Conservation (phyloP, 2,888 invertebrate species). For the Odontocolon sp. region DNA sequence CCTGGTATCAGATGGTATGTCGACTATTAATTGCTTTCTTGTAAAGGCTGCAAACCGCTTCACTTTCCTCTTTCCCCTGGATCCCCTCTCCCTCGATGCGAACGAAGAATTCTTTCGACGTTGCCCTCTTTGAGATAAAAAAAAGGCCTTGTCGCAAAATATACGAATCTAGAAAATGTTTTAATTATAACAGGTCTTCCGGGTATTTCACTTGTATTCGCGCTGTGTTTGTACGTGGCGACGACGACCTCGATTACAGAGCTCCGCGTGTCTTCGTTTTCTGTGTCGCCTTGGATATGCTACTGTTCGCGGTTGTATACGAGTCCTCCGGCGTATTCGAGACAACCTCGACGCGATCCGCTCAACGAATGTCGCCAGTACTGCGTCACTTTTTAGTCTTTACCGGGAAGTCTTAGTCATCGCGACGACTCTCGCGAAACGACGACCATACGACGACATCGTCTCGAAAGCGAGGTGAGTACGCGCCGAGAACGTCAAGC, state of each 20-base stretch:
- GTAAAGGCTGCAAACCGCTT: slow-evolving; percentile 8
- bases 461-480: slow-evolving; percentile 58
- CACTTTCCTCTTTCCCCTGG: neutral
- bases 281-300: neutral
- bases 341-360: slow-evolving; percentile 47
- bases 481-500: slow-evolving; percentile 55
- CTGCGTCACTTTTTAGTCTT: slow-evolving; percentile 34
- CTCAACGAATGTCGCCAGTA: slow-evolving; percentile 23
- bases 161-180: slow-evolving; percentile 30
- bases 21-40: slow-evolving; percentile 54
- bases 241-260: neutral
- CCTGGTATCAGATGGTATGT: slow-evolving; percentile 38
- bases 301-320: slow-evolving; percentile 13
- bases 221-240: neutral
- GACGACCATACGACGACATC: slow-evolving; percentile 41
- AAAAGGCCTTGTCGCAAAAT: slow-evolving; percentile 7
- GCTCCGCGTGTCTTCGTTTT: neutral
- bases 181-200: slow-evolving; percentile 32
- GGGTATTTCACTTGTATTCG: neutral
- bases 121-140: neutral
- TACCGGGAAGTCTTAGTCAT: slow-evolving; percentile 73
- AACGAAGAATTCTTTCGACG: slow-evolving; percentile 33
- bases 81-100: neutral
- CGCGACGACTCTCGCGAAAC: slow-evolving; percentile 48
- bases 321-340: slow-evolving; percentile 21